Evolutionary conservation across 2,888 invertebrate species (phyloP).

Genomic region (Adineta ricciae): DNA sequence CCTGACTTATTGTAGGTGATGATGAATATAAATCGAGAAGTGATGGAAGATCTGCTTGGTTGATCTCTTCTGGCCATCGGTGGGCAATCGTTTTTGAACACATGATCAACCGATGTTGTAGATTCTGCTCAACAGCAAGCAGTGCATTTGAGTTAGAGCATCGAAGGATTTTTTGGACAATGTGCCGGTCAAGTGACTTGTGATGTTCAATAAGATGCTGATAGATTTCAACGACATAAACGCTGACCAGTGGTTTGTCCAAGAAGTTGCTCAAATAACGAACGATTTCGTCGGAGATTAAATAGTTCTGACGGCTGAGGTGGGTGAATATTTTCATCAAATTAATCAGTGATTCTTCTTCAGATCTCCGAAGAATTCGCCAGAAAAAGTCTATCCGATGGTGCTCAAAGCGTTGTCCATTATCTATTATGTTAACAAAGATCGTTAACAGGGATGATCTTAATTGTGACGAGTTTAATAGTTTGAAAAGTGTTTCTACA

Average conservation of each 20-base stretch:
- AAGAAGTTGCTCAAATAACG: background rate
- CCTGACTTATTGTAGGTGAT: background rate
- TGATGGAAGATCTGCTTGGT: background rate
- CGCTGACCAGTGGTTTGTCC: background rate
- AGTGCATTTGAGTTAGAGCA: background rate
- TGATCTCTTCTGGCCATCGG: background rate
- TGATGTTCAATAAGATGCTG: background rate
- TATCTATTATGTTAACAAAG: background rate
- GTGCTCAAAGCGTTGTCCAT: background rate
- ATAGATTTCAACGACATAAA: background rate
- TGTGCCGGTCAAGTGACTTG: background rate
- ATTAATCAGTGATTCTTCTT: background rate
- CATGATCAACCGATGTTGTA: background rate
- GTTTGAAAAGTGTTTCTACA: background rate
- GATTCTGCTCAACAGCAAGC: background rate
- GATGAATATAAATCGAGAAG: background rate
- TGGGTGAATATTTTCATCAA: background rate
- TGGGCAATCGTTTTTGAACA: background rate
- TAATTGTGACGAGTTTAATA: background rate
- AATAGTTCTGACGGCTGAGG: background rate
- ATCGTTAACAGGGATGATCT: background rate
- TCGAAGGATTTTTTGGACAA: background rate
- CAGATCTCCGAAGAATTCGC: background rate
- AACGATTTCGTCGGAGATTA: background rate
- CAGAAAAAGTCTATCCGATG: background rate